Percentiles rank a stretch among this genome's conserved stretches.
Evolutionary conservation across 1,140 invertebrate genomes (phyloP).

Genomic region (Oryzaephilus surinamensis): DNA sequence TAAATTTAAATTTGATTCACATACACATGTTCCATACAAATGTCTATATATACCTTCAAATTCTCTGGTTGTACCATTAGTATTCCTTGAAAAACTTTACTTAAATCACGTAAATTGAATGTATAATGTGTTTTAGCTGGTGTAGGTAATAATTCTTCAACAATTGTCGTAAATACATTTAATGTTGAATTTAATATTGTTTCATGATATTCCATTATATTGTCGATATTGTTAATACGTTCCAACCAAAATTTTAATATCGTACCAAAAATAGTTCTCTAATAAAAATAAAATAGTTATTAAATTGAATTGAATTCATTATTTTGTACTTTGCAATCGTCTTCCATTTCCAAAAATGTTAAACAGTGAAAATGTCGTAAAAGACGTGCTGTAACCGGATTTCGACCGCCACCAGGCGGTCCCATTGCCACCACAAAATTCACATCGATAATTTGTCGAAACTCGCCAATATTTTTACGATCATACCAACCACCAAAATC

Average conservation of each 20-base stretch:
- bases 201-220: not conserved
- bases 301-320: constrained; percentile 86
- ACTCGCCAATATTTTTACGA: constrained; percentile 62
- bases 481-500: constrained; percentile 91
- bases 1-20: too few relatives aligned
- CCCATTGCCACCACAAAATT: constrained; percentile 81
- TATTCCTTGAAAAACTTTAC: constrained; percentile 84
- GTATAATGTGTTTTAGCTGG: constrained; percentile 87
- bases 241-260: too few relatives aligned
- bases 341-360: constrained; percentile 83
- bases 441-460: constrained; percentile 14
- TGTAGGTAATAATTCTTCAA: constrained; percentile 75
- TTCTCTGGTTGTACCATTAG: too few relatives aligned
- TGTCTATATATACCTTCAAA: too few relatives aligned
- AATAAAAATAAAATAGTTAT: constrained; percentile 91
- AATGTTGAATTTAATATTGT: constrained; percentile 72
- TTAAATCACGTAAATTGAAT: constrained; percentile 92
- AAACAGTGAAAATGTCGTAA: constrained; percentile 82
- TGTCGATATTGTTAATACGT: constrained; percentile 39
- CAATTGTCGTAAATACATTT: constrained; percentile 76
- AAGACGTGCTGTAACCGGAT: constrained; percentile 76
- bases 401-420: constrained; percentile 69
- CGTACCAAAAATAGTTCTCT: too few relatives aligned
- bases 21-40: too few relatives aligned
- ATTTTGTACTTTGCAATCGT: constrained; percentile 69